Base-by-base conservation (phyloP, 1,140 invertebrate species). In the Dryas iulia region DNA sequence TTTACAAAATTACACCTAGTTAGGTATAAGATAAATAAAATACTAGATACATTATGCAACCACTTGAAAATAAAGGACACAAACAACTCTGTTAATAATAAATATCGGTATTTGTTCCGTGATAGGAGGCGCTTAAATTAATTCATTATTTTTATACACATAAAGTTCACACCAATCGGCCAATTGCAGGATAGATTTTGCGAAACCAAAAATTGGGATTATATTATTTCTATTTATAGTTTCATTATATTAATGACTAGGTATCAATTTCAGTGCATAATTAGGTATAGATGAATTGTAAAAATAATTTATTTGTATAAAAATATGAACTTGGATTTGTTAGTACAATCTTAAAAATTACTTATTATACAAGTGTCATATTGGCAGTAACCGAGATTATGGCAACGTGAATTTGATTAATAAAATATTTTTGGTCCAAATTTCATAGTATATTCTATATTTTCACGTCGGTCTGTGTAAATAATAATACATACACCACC, bases 361-460 rank as follows among this genome's bases (percentile, higher is more conserved):
- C 77, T 83, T 86, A 82, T 79, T 63, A 81, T 80, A 86, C 81
- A 83, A 86, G 82, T 89, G 84, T 89, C 84, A 87, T 87, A 86
- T 85, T 90, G 86, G 85, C 87, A 89, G 88, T 90, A 84, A 84
- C 70, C 78, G 77, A 79, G 76, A 82, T 84, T 87, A 89, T 88
- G 88, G 88, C 87, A 91, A 87, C 86, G 83, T 86, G 84, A 89
- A 89, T 88, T 88, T 87, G 83, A 84, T 78, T 88, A 85, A 77
- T 86, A 84, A 82, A 77, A 88, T 88, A 89, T 89, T 89, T 91
- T 91, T 91, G 87, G 89, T 89, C 87, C 89, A 84, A 91, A 84
- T 83, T 87, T 84, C 67, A 79, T 81, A 84, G 72, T 81, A 81
- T 10, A 14, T 54, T 74, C 73, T 82, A 83, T 72, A 79, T 78